A percentile compares a stretch with the other conserved stretches of the same genome.
phyloP scores from a whole-genome alignment of 1,140 invertebrate species.

The Neodiprion lecontei region DNA sequence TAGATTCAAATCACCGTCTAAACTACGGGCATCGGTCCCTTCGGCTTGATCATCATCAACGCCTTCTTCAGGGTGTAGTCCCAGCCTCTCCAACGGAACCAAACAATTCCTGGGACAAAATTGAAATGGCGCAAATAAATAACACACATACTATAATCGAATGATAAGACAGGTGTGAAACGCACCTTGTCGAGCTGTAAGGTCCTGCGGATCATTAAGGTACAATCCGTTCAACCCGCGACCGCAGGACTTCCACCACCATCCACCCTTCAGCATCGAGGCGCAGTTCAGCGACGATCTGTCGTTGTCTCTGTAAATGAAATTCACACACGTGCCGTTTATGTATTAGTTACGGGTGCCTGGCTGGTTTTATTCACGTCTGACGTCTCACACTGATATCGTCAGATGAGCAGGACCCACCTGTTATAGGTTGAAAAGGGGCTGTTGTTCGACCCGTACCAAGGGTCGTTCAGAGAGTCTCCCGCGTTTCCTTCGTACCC shows the following conservation, averaged over 20 bases:
- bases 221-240: conserved; percentile 87
- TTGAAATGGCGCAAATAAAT: neutral
- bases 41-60: conserved; percentile 90
- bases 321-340: neutral
- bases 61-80: conserved; percentile 90
- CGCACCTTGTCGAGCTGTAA: conserved; percentile 87
- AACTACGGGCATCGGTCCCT: conserved; percentile 66
- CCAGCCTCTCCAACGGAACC: conserved; percentile 94
- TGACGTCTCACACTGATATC: neutral
- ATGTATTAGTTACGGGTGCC: neutral
- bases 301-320: conserved; percentile 80
- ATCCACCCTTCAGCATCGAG: conserved; percentile 90
- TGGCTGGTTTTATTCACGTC: neutral
- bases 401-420: conserved; percentile 54
- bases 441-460: conserved; percentile 92
- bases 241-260: conserved; percentile 95
- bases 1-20: conserved; percentile 43
- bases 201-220: conserved; percentile 85
- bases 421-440: conserved; percentile 91
- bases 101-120: conserved; percentile 77
- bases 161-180: neutral
- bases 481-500: conserved; percentile 91
- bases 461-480: conserved; percentile 89
- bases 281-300: conserved; percentile 89
- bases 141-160: neutral